Conservation (phyloP, 1,140 invertebrate species). For the Magallana gigas region DNA sequence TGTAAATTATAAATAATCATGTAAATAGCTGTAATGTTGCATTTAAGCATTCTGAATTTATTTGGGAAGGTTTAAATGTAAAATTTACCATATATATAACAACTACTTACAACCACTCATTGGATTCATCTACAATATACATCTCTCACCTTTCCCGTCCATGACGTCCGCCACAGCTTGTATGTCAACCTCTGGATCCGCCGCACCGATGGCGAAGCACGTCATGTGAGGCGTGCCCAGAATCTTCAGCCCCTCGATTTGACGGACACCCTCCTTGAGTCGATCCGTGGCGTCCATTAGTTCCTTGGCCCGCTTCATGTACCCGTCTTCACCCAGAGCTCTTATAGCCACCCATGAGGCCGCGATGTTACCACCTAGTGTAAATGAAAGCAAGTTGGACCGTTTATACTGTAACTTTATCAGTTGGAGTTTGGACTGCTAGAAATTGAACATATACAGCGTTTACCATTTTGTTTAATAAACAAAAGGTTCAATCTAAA, state of each 20-base stretch:
- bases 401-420: too few relatives aligned
- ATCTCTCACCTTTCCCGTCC: conserved; percentile 71
- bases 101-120: not conserved
- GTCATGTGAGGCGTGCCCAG: conserved; percentile 75
- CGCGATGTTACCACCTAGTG: conserved; percentile 85
- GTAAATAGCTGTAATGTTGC: too few relatives aligned
- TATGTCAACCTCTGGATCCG: conserved; percentile 70
- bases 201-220: conserved; percentile 69
- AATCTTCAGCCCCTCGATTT: conserved; percentile 69
- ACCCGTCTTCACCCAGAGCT: conserved; percentile 91
- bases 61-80: too few relatives aligned
- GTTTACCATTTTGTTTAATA: too few relatives aligned
- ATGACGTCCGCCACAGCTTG: conserved; percentile 75
- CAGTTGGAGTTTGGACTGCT: too few relatives aligned
- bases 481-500: too few relatives aligned
- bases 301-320: conserved; percentile 89
- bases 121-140: not conserved
- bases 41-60: too few relatives aligned
- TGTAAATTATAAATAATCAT: too few relatives aligned
- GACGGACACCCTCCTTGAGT: conserved; percentile 84
- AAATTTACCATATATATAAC: too few relatives aligned
- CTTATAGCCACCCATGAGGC: conserved; percentile 97
- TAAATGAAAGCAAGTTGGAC: too few relatives aligned
- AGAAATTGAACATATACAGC: too few relatives aligned
- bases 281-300: conserved; percentile 89